Percentiles rank a stretch among this genome's conserved stretches.
Conservation (phyloP, 2,888 invertebrate species). For the Molorchus minor region DNA sequence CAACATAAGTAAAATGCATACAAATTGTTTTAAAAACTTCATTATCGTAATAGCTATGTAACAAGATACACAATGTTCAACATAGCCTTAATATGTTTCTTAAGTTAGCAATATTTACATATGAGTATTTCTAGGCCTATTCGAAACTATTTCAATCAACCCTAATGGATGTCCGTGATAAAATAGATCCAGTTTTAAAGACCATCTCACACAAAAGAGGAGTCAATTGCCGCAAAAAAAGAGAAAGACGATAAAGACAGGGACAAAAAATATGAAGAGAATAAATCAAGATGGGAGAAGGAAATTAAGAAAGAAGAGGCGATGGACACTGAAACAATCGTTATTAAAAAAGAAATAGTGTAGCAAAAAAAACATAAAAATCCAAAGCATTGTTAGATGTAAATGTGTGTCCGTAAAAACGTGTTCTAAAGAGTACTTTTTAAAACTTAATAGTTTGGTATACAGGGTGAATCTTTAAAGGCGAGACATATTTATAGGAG, state of each 20-base stretch:
- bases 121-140: conserved; percentile 69
- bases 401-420: too few species aligned
- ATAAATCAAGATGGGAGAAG: conserved; percentile 55
- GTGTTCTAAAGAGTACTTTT: too few species aligned
- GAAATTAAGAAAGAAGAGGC: conserved; percentile 41
- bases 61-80: too few species aligned
- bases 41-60: too few species aligned
- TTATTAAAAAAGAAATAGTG: conserved; percentile 24
- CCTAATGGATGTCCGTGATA: conserved; percentile 69
- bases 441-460: too few species aligned
- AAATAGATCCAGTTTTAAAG: conserved; percentile 68
- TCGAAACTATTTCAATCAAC: conserved; percentile 75
- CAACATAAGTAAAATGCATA: too few species aligned
- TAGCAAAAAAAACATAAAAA: background rate
- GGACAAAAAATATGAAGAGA: conserved; percentile 55
- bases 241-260: conserved; percentile 53
- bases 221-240: conserved; percentile 31
- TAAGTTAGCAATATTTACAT: too few species aligned
- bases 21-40: too few species aligned
- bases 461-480: too few species aligned
- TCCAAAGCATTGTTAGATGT: conserved; percentile 6
- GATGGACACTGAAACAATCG: conserved; percentile 9
- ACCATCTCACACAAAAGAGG: conserved; percentile 54
- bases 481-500: too few species aligned
- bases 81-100: too few species aligned